phyloP scores from a whole-genome alignment of 2,888 invertebrate genomes.

The Dione juno region DNA sequence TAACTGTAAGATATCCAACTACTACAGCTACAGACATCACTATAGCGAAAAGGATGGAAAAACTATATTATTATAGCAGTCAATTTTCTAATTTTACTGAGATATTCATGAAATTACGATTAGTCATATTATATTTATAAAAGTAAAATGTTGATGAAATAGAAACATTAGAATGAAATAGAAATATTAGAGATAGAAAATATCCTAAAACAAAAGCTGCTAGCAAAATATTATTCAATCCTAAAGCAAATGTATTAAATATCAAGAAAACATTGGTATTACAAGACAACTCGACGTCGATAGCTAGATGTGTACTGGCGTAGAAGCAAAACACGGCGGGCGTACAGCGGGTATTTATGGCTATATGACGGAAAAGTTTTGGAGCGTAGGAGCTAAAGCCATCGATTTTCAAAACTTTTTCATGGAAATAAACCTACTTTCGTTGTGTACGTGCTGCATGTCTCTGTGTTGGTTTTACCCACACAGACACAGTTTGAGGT shows the following conservation, averaged over 20 bases:
- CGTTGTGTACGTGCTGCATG: conserved; percentile 67
- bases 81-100: too few relatives aligned
- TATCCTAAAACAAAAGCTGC: background rate
- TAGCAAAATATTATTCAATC: conserved; percentile 10
- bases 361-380: conserved; percentile 81
- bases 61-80: too few relatives aligned
- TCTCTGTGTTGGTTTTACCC: conserved; percentile 66
- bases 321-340: conserved; percentile 71
- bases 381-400: conserved; percentile 81
- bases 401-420: conserved; percentile 85
- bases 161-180: too few relatives aligned
- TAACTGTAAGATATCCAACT: too few relatives aligned
- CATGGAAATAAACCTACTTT: conserved; percentile 84
- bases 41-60: too few relatives aligned
- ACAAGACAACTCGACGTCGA: conserved; percentile 39
- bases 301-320: conserved; percentile 41
- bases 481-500: conserved; percentile 66
- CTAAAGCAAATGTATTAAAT: conserved; percentile 24
- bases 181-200: too few relatives aligned
- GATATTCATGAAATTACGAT: background rate
- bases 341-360: conserved; percentile 73
- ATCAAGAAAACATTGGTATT: conserved; percentile 35
- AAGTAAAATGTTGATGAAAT: background rate
- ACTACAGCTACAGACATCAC: too few relatives aligned
- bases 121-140: background rate